These are phyloP conservation scores for Phaenicophaeus curvirostris DNA, from an alignment of 2,797 vertebrate species.

Conservation along the genomic window DNA sequence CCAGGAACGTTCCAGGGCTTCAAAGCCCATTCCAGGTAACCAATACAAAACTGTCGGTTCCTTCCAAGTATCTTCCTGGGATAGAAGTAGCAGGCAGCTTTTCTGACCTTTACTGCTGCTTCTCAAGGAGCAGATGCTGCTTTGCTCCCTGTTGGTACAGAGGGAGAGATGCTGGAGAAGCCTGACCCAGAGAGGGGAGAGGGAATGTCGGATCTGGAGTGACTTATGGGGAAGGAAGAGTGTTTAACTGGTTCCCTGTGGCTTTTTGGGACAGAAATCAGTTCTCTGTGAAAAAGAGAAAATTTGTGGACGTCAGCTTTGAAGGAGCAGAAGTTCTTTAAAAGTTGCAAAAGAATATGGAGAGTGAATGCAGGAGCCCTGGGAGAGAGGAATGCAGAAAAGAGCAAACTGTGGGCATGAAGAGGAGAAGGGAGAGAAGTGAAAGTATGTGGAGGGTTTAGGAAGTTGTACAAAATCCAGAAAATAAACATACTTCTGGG, in stretches of 20 bases:
- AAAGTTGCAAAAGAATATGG: neutral
- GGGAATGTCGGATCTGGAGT: neutral
- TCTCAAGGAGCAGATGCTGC: neutral
- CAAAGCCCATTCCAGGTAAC: neutral
- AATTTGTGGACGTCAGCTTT: neutral
- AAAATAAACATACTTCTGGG: neutral
- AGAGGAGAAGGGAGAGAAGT: neutral
- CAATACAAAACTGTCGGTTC: neutral
- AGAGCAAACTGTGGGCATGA: neutral
- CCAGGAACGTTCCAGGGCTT: neutral
- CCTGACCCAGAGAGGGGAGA: neutral
- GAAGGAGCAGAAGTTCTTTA: neutral
- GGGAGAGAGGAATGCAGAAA: neutral
- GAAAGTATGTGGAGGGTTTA: neutral
- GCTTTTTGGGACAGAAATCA: neutral
- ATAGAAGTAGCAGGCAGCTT: constrained; percentile 10
- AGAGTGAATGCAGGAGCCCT: neutral
- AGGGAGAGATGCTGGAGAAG: neutral
- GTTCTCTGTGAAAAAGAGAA: neutral
- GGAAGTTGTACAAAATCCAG: neutral
- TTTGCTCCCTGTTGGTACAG: neutral
- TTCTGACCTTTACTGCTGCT: neutral
- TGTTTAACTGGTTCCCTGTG: neutral
- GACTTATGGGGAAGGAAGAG: neutral
- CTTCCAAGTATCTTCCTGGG: neutral